These are phyloP conservation scores for Tipula confusa DNA, from an alignment of 2,888 invertebrate genomes.

Conservation along the genomic window DNA sequence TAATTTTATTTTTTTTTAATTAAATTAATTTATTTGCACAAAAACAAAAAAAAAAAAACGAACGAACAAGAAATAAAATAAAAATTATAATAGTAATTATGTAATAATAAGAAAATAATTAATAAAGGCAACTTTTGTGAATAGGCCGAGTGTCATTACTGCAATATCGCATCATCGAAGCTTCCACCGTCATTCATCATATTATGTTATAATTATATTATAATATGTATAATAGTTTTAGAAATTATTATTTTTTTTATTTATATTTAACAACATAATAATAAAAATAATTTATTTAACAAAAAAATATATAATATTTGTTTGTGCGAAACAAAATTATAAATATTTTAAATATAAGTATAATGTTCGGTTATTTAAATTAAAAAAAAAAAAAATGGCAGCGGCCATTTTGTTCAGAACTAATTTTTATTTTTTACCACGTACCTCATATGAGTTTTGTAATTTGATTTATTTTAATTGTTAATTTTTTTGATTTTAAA, in stretches of 20 bases:
- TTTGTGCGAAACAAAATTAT: background rate
- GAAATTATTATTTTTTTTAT: background rate
- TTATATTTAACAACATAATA: background rate
- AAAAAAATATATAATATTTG: background rate
- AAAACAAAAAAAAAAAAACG: background rate
- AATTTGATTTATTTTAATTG: background rate
- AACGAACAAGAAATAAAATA: background rate
- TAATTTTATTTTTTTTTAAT: background rate
- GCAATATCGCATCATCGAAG: background rate
- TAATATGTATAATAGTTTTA: background rate
- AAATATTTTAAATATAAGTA: background rate
- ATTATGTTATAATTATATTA: background rate
- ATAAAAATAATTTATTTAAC: background rate
- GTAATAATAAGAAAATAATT: background rate
- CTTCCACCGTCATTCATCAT: background rate
- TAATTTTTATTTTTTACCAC: background rate
- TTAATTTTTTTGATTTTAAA: background rate
- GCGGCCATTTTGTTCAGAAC: background rate
- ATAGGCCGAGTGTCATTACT: slow-evolving; percentile 1
- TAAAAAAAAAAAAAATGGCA: background rate
- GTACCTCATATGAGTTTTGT: background rate
- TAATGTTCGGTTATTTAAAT: background rate
- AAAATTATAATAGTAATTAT: too few relatives aligned
- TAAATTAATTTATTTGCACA: background rate
- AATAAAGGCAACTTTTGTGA: slow-evolving; percentile 31